Conservation (phyloP, 2,888 invertebrate genomes). For the Trachelus iudaicus region DNA sequence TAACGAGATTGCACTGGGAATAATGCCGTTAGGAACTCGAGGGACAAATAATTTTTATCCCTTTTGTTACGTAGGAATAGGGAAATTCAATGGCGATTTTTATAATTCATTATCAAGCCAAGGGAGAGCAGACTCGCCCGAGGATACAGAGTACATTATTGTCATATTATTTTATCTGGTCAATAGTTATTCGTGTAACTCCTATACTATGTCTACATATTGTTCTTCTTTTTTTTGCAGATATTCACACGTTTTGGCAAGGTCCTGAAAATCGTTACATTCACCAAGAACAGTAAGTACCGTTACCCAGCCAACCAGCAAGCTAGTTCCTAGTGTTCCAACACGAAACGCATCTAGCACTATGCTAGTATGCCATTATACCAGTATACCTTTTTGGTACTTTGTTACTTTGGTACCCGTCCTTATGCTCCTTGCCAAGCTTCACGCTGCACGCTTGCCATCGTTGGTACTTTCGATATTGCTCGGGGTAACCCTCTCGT, state of each 20-base stretch:
- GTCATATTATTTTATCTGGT: not conserved
- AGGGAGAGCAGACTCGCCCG: not conserved
- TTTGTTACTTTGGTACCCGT: constrained; percentile 20
- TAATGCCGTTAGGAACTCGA: not conserved
- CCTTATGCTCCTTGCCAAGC: constrained; percentile 13
- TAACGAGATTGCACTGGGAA: not conserved
- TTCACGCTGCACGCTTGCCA: constrained; percentile 22
- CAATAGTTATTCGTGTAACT: not conserved
- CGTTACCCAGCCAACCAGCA: not conserved
- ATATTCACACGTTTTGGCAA: constrained; percentile 99
- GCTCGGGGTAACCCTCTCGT: constrained; percentile 24
- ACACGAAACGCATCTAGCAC: not conserved
- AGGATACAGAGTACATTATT: not conserved
- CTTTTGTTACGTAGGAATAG: not conserved
- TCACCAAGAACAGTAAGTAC: constrained; percentile 98
- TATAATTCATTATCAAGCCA: not conserved
- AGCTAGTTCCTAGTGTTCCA: not conserved
- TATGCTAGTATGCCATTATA: constrained; percentile 10
- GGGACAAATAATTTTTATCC: not conserved
- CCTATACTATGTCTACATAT: not conserved
- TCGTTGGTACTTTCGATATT: constrained; percentile 48
- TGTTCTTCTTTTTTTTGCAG: constrained; percentile 69
- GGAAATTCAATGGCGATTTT: not conserved
- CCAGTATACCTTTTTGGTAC: constrained; percentile 33
- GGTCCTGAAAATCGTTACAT: constrained; percentile 99